Evolutionary conservation across 2,797 vertebrate genomes (phyloP), one percentile per base, ranked within the genome.

Genomic region (Bryconaethiops microstoma): DNA sequence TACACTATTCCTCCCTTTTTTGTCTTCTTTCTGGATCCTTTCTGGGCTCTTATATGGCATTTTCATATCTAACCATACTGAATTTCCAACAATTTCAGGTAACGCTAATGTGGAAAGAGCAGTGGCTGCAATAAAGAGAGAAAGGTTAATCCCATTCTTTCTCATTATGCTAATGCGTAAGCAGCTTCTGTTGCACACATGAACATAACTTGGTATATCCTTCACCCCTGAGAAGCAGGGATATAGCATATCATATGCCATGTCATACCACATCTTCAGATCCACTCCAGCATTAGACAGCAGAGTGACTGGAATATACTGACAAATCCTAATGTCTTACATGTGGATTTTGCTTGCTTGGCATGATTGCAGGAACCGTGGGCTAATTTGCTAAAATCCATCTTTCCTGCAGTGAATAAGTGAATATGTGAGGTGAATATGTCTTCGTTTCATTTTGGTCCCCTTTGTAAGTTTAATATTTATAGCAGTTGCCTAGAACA

Each of bases 81-180:
- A 64, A 73, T 73, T 64, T 13, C 19, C 39, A 40, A 42, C n/a
- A 14, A 25, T 59, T 45, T 40, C 63, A 55, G 50, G n/a, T 67
- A 9, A 40, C 3, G 10, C 23, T 35, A 67, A 77, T 45, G 57
- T 25, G 4, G 0, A 14, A 42, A 35, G 12, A 4, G 52, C 52
- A 67, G 52, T 74, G 78, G 59, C 39, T 77, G 60, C 55, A 81
- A 50, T 72, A 64, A 77, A 16, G 9, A 55, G 7, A 52, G 54
- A 21, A 50, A 72, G 16, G 48, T 59, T 42, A 81, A 81, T 81
- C 48, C 59, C 63, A 59, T 55, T 64, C 21, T 55, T 75, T 42
- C 57, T 55, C 64, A 76, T 71, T 55, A 76, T 19, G 35, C 57
- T 81, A 68, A 64, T 45, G 45, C 17, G 39, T 39, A 54, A 25